phyloP scores from a whole-genome alignment of 2,797 vertebrate genomes.

The Diceros bicornis region DNA sequence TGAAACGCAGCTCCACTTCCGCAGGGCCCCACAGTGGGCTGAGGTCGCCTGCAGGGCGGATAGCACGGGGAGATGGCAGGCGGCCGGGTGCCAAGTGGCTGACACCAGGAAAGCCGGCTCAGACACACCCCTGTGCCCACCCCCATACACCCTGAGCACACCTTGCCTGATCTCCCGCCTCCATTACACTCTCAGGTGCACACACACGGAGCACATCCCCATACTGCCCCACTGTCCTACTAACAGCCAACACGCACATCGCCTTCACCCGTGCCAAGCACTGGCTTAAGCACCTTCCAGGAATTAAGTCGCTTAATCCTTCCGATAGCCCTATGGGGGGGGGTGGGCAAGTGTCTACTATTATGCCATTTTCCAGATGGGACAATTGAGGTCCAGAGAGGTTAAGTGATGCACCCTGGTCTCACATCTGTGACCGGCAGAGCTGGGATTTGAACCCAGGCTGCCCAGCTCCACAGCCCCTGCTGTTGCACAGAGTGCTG shows the following conservation, averaged over 20 bases:
- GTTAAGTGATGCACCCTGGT: not conserved
- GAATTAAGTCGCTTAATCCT: not conserved
- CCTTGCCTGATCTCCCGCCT: not conserved
- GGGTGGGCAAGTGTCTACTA: no score
- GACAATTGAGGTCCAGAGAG: not conserved
- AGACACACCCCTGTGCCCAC: not conserved
- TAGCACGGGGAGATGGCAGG: not conserved
- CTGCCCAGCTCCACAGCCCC: not conserved
- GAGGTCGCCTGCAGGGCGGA: not conserved
- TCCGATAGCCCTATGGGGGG: not conserved
- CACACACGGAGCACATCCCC: accelerated
- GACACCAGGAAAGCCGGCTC: not conserved
- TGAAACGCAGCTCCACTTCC: constrained; percentile 35
- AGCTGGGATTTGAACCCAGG: not conserved
- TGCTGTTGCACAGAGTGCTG: accelerated
- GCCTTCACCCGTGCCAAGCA: not conserved
- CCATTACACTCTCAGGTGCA: accelerated
- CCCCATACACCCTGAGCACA: no score
- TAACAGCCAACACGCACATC: not conserved
- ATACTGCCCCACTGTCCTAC: not conserved
- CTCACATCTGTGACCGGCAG: not conserved
- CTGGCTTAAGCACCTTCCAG: not conserved
- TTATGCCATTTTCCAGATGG: not conserved
- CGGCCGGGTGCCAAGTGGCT: not conserved
- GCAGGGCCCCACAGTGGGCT: not conserved